These are phyloP conservation scores for Marronus borbonicus DNA, from an alignment of 2,888 invertebrate species.

Conservation along the genomic window DNA sequence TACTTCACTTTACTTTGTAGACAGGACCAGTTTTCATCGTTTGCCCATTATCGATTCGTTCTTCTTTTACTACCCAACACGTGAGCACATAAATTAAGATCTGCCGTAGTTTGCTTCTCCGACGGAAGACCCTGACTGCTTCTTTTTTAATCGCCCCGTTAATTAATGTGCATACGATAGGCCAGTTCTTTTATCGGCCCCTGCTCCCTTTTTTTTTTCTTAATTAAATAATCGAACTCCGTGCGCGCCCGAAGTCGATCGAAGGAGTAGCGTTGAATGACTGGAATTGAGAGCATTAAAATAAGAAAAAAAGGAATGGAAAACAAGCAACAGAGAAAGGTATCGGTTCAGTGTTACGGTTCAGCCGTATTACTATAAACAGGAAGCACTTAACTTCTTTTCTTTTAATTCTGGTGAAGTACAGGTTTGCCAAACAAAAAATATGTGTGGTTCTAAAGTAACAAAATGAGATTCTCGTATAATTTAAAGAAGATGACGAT, in stretches of 20 bases:
- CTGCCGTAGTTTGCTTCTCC: slow-evolving; percentile 32
- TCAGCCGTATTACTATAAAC: slow-evolving; percentile 4
- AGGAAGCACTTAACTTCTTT: background rate
- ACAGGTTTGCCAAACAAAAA: too few species aligned
- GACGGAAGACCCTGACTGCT: slow-evolving; percentile 36
- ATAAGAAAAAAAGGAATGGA: too few species aligned
- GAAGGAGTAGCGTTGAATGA: background rate
- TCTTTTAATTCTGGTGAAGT: too few species aligned
- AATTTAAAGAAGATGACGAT: too few species aligned
- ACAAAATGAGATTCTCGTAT: too few species aligned
- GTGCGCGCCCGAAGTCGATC: background rate
- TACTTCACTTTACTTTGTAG: background rate
- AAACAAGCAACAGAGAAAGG: too few species aligned
- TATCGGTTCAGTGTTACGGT: background rate
- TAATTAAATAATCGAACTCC: slow-evolving; percentile 30
- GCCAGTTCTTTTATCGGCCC: slow-evolving; percentile 22
- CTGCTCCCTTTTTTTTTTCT: slow-evolving; percentile 19
- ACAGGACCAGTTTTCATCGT: slow-evolving; percentile 27
- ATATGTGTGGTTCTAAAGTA: too few species aligned
- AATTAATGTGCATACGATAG: slow-evolving; percentile 45
- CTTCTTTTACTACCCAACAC: slow-evolving; percentile 21
- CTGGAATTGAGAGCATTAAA: slow-evolving; percentile 1
- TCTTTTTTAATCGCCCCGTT: slow-evolving; percentile 33
- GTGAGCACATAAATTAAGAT: slow-evolving; percentile 44
- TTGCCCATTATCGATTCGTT: background rate